A percentile compares a stretch with the other conserved stretches of the same genome.
Evolutionary conservation across 1,140 invertebrate genomes (phyloP).

Genomic region (Apis florea): DNA sequence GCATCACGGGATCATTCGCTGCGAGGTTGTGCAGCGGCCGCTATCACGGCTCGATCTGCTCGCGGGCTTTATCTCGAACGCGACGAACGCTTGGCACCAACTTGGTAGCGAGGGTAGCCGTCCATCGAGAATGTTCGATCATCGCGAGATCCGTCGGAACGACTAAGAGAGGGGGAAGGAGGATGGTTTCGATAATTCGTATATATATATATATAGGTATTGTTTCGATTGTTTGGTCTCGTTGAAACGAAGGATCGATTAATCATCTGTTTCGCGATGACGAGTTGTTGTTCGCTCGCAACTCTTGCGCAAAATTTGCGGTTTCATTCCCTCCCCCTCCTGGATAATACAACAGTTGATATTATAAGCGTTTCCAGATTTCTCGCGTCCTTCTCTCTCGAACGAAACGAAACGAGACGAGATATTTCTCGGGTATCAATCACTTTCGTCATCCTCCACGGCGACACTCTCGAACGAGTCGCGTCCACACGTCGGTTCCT

Average conservation of each 20-base stretch:
- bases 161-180: too few species aligned
- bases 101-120: slow-evolving; percentile 56
- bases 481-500: too few species aligned
- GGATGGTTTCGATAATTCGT: too few species aligned
- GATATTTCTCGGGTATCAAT: slow-evolving; percentile 13
- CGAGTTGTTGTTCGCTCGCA: too few species aligned
- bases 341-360: too few species aligned
- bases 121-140: slow-evolving; percentile 50
- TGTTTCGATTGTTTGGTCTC: too few species aligned
- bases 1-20: slow-evolving; percentile 30
- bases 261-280: not conserved
- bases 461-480: not conserved
- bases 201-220: too few species aligned
- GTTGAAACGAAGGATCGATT: not conserved
- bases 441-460: not conserved
- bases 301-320: too few species aligned
- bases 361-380: not conserved
- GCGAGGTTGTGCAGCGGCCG: slow-evolving; percentile 33
- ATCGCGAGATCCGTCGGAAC: slow-evolving; percentile 35
- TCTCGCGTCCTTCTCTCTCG: not conserved
- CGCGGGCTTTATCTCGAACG: slow-evolving; percentile 58
- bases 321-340: too few species aligned
- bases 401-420: not conserved
- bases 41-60: slow-evolving; percentile 66
- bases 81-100: slow-evolving; percentile 43